phyloP scores from a whole-genome alignment of 35 echinoderm and acorn worm genomes.

The Apostichopus japonicus region DNA sequence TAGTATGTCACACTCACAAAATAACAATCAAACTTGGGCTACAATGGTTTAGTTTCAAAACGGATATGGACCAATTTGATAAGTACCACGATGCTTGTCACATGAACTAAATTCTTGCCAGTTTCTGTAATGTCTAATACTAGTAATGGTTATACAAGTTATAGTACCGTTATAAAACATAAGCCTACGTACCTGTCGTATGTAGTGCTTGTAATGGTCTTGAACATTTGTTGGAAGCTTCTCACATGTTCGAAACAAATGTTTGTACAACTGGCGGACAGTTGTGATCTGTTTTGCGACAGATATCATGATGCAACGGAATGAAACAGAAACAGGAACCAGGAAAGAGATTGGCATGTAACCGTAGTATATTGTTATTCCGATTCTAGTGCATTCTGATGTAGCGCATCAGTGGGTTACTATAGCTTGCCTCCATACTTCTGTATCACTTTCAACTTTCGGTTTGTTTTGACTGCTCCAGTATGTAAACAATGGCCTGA shows the following conservation, averaged over 20 bases:
- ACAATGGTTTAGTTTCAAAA: neutral
- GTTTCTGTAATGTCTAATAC: no score
- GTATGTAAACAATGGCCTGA: neutral
- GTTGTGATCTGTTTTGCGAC: conserved; percentile 14
- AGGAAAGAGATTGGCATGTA: no score
- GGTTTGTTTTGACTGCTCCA: neutral
- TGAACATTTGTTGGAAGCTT: conserved; percentile 59
- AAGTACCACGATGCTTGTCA: no score
- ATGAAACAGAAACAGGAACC: no score
- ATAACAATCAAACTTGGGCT: no score
- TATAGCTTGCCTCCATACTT: neutral
- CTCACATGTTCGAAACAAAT: conserved; percentile 63
- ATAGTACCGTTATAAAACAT: no score
- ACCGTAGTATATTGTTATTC: neutral
- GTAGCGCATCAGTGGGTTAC: neutral
- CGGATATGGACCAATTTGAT: neutral
- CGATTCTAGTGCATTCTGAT: neutral
- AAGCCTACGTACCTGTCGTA: conserved; percentile 49
- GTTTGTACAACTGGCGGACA: conserved; percentile 57
- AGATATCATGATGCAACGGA: neutral
- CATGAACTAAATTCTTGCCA: no score
- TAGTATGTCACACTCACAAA: neutral
- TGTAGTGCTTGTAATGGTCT: conserved; percentile 70
- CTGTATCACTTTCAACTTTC: neutral
- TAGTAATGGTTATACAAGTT: no score